Evolutionary conservation across 2,113 vertebrate genomes (phyloP).

Genomic region (Sylvilagus bachmani): DNA sequence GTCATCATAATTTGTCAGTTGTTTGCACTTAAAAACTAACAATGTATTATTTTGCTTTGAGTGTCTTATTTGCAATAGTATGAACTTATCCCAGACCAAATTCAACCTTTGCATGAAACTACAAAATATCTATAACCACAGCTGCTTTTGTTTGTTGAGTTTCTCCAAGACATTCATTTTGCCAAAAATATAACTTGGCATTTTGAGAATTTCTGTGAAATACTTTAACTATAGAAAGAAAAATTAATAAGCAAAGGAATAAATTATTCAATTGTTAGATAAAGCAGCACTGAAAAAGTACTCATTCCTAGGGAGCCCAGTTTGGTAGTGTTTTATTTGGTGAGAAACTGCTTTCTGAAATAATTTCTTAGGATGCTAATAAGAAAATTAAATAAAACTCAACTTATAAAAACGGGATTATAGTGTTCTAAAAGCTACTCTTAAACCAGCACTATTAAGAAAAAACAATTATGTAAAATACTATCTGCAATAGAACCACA

Average conservation of each 20-base stretch:
- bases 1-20: slow-evolving; percentile 48
- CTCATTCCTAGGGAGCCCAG: slow-evolving; percentile 11
- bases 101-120: not conserved
- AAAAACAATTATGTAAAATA: not conserved
- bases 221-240: slow-evolving; percentile 3
- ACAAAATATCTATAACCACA: slow-evolving; percentile 1
- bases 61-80: slow-evolving; percentile 1
- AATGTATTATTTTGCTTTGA: slow-evolving; percentile 47
- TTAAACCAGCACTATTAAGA: not conserved
- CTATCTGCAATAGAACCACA: not conserved
- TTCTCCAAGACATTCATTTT: slow-evolving; percentile 31
- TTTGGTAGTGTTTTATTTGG: slow-evolving; percentile 27
- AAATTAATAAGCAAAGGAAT: not conserved
- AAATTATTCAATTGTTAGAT: slow-evolving; percentile 21
- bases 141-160: not conserved
- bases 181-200: slow-evolving; percentile 41
- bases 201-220: not conserved
- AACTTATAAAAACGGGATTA: not conserved
- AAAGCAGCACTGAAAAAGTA: slow-evolving; percentile 36
- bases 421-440: not conserved
- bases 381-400: not conserved
- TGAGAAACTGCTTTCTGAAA: slow-evolving; percentile 50
- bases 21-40: slow-evolving; percentile 53
- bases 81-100: not conserved
- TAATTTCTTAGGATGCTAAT: slow-evolving; percentile 35